Evolutionary conservation across 2,888 invertebrate species (phyloP).

Genomic region (Dynastes maya): DNA sequence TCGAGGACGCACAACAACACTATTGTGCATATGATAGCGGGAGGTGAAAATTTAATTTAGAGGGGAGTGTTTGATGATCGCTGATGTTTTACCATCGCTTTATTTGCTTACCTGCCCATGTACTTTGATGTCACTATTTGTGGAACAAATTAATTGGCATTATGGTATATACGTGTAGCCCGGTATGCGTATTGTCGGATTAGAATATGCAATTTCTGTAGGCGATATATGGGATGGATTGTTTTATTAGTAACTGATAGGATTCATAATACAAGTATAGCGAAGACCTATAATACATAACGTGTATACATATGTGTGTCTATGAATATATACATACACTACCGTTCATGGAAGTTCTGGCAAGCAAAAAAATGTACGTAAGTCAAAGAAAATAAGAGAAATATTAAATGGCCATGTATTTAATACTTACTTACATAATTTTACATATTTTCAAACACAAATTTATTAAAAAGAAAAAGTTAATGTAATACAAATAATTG

Average conservation of each 20-base stretch:
- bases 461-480: too few relatives aligned
- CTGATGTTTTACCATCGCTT: constrained; percentile 36
- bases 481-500: too few relatives aligned
- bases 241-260: constrained; percentile 29
- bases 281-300: background rate
- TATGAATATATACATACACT: too few relatives aligned
- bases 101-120: constrained; percentile 40
- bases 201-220: background rate
- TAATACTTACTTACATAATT: too few relatives aligned
- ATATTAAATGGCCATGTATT: too few relatives aligned
- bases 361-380: too few relatives aligned
- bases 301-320: too few relatives aligned
- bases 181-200: background rate
- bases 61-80: constrained; percentile 41
- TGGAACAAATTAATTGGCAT: constrained; percentile 41
- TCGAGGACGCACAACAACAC: constrained; percentile 31
- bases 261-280: constrained; percentile 1
- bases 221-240: constrained; percentile 12
- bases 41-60: constrained; percentile 47
- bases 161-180: background rate
- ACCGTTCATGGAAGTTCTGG: too few relatives aligned
- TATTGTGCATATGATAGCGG: constrained; percentile 36
- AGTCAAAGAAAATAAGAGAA: too few relatives aligned
- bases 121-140: constrained; percentile 44
- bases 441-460: too few relatives aligned